These are phyloP conservation scores for Lichenostomus cassidix DNA, from an alignment of 2,113 vertebrate species.

Conservation along the genomic window DNA sequence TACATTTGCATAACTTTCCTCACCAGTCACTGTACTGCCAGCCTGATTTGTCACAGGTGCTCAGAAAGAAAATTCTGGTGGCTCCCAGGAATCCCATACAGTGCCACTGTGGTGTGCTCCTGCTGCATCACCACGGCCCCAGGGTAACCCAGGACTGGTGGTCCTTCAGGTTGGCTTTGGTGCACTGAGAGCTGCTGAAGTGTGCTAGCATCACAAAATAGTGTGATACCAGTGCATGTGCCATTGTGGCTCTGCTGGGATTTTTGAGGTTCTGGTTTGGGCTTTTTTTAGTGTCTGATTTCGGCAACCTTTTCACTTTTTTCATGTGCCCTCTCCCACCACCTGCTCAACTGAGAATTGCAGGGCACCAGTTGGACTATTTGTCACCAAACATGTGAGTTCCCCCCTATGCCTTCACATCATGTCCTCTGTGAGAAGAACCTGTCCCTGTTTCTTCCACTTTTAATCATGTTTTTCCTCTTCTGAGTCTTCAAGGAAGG, in stretches of 20 bases:
- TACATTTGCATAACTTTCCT: constrained; percentile 60
- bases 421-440: neutral
- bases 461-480: neutral
- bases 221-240: rapidly evolving
- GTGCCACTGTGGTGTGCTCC: neutral
- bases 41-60: constrained; percentile 7
- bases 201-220: neutral
- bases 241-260: neutral
- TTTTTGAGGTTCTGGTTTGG: neutral
- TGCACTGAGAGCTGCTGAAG: neutral
- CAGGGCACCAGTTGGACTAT: neutral
- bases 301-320: neutral
- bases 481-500: neutral
- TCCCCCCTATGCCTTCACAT: neutral
- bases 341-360: neutral
- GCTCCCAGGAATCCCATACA: neutral
- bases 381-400: neutral
- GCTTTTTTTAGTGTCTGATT: neutral
- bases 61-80: neutral
- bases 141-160: rapidly evolving
- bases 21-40: constrained; percentile 41
- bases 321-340: rapidly evolving
- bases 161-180: neutral
- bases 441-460: neutral
- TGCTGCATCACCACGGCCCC: neutral